Percentiles rank a stretch among this genome's conserved stretches.
Conservation (phyloP, 1,140 invertebrate genomes). For the Pseudomyrmex cubaensis region DNA sequence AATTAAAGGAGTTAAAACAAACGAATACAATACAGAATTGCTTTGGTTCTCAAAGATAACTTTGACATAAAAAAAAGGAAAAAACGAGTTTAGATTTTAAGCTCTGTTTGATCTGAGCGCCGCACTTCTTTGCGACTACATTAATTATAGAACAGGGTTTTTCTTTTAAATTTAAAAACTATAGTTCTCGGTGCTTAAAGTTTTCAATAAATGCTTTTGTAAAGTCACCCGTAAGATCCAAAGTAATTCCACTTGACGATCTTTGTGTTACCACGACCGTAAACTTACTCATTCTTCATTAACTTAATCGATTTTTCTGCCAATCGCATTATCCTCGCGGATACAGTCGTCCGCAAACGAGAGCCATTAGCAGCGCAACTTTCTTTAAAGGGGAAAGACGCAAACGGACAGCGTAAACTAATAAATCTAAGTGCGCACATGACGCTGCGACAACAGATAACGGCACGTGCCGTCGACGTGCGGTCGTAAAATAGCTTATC, state of each 20-base stretch:
- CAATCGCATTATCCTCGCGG: neutral
- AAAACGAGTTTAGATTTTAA: neutral
- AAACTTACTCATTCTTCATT: neutral
- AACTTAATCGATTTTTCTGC: constrained; percentile 1
- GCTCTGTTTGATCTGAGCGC: neutral
- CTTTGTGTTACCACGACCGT: neutral
- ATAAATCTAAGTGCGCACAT: constrained; percentile 10
- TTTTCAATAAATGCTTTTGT: neutral
- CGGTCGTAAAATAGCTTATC: constrained; percentile 16
- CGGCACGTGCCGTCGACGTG: constrained; percentile 21
- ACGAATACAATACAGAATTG: neutral
- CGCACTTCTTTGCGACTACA: neutral
- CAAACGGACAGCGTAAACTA: neutral
- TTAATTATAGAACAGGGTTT: neutral
- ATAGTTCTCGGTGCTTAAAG: neutral
- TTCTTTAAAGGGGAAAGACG: constrained; percentile 6
- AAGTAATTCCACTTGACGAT: neutral
- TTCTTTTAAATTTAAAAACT: neutral
- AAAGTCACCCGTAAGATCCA: constrained; percentile 8
- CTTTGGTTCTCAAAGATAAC: neutral
- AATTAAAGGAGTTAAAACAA: no score
- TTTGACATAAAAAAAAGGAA: neutral
- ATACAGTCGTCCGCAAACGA: neutral
- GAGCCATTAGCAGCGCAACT: neutral
- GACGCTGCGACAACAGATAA: constrained; percentile 23